Evolutionary conservation across 23 tunicate species (phyloP), one percentile per base, ranked within the genome.

Genomic region (Trididemnum clinides): DNA sequence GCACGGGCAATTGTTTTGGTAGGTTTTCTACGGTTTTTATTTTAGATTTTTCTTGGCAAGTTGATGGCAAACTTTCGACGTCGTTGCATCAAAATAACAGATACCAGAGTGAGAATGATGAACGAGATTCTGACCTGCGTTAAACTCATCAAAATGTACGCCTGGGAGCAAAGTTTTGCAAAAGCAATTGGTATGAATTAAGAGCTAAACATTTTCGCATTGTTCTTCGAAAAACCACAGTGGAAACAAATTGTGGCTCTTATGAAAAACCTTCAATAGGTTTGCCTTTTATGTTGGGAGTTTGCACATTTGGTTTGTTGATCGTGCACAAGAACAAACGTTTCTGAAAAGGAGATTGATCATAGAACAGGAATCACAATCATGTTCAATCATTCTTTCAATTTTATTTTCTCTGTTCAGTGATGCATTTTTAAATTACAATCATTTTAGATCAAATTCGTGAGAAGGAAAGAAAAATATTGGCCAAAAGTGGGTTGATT

Each of bases 91-190:
- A 34, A 29, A 59, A 72, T 93, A 23, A 93, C 98, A 3, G 98
- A 93, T 49, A 77, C 80, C 23, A 71, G 98, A 93, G 98, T 93
- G 3, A 70, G 98, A 25, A 93, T 93, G 90, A 93, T 93, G 98
- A 93, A 93, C 73, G 98, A 93, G 64, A 91, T 93, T 0, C 57
- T 93, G 72, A 93, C 90, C 37, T 85, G 98, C 70, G 93, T 93
- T 10, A 93, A 93, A 50, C 86, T 93, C 33, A 93, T 93, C 29
- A 93, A 93, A 64, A 93, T 93, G 98, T 93, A 93, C 44, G 98
- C 98, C 18, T 93, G 98, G 98, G 98, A 93, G 35, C 65, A 49
- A 28, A 93, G 98, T 50, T 93, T 93, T 62, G 98, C 98, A 33
- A 86, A 93, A 57, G 50, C 90, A 18, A 88, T 86, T 33, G 88